Percentiles rank a stretch among this genome's conserved stretches.
Conservation (phyloP, 2,113 vertebrate genomes). For the Isichthys henryi region DNA sequence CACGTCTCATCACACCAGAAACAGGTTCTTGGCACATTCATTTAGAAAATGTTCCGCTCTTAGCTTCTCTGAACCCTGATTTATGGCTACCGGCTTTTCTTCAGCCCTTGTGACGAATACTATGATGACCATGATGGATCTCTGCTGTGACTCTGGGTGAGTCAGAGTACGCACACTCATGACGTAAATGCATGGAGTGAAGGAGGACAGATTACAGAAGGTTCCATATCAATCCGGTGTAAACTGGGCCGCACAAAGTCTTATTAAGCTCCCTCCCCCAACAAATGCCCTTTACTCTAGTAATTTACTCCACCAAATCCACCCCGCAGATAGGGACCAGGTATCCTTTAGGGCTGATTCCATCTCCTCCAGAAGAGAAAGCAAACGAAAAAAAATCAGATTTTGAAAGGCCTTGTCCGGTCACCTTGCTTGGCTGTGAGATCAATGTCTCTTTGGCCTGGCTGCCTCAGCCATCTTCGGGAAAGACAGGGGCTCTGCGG, state of each 20-base stretch:
- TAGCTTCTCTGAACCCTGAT: background rate
- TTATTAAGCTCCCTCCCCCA: background rate
- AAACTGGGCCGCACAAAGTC: background rate
- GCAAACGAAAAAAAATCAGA: slow-evolving; percentile 42
- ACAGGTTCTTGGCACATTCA: background rate
- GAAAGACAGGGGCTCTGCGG: slow-evolving; percentile 32
- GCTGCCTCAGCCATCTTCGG: slow-evolving; percentile 38
- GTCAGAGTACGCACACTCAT: background rate
- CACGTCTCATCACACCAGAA: background rate
- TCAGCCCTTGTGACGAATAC: background rate
- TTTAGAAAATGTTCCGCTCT: background rate
- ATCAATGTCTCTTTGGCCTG: slow-evolving; percentile 66
- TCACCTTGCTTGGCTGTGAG: slow-evolving; percentile 64
- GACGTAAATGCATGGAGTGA: background rate
- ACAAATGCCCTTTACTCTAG: background rate
- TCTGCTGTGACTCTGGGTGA: background rate
- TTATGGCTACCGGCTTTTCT: background rate
- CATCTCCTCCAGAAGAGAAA: slow-evolving; percentile 54
- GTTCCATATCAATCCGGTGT: background rate
- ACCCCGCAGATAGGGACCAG: slow-evolving; percentile 28
- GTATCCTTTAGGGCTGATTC: slow-evolving; percentile 17
- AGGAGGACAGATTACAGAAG: background rate
- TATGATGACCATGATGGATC: background rate
- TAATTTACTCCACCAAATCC: background rate
- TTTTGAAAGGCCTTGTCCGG: slow-evolving; percentile 48